Evolutionary conservation across 2,797 vertebrate species (phyloP).

Genomic region (Myotis findleyi): DNA sequence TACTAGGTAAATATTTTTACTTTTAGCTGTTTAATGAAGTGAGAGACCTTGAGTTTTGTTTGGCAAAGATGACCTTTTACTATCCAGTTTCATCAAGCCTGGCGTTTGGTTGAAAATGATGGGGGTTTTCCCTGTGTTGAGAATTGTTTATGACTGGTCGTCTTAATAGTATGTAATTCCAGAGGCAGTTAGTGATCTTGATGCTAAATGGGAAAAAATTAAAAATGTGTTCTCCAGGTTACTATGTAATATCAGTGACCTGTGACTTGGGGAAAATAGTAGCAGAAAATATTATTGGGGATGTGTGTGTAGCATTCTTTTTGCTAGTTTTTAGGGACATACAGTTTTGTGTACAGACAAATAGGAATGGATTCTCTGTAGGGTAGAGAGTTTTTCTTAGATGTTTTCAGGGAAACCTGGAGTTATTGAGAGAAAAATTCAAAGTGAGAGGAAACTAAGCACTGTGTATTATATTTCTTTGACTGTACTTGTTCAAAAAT

Average conservation of each 20-base stretch:
- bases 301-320: background rate
- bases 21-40: conserved; percentile 79
- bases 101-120: conserved; percentile 62
- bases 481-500: conserved; percentile 48
- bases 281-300: conserved; percentile 3
- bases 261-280: background rate
- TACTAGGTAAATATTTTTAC: conserved; percentile 76
- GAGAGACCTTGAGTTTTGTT: conserved; percentile 80
- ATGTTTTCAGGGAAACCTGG: conserved; percentile 25
- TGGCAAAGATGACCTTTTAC: conserved; percentile 78
- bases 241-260: background rate
- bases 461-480: conserved; percentile 34
- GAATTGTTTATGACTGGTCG: conserved; percentile 20
- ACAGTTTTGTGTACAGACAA: conserved; percentile 16
- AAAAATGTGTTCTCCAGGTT: background rate
- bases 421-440: background rate
- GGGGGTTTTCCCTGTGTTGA: background rate
- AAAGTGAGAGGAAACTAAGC: conserved; percentile 29
- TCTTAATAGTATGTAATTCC: conserved; percentile 48
- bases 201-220: background rate
- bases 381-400: background rate
- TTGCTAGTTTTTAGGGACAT: conserved; percentile 8
- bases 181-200: conserved; percentile 15
- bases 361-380: background rate
- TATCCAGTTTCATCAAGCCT: conserved; percentile 76